A percentile compares a stretch with the other conserved stretches of the same genome.
Evolutionary conservation across 2,113 vertebrate species (phyloP).

Genomic region (Grus americana): DNA sequence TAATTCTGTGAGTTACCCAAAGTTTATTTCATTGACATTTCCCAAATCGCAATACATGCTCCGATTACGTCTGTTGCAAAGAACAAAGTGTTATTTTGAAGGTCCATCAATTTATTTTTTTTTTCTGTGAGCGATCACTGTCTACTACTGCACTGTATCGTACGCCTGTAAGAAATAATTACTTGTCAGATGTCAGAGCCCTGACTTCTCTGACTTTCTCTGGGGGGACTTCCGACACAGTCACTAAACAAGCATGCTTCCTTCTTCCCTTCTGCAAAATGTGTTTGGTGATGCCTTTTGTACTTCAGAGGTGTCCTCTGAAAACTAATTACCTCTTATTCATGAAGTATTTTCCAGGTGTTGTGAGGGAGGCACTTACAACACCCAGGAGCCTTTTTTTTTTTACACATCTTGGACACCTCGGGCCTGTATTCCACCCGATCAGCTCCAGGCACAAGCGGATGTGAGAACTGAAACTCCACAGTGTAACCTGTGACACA

Average conservation of each 20-base stretch:
- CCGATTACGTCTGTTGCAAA: background rate
- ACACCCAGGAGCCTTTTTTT: background rate
- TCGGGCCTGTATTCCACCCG: background rate
- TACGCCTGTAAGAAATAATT: background rate
- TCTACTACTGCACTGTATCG: background rate
- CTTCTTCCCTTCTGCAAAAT: background rate
- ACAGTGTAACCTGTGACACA: rapidly evolving
- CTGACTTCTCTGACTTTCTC: background rate
- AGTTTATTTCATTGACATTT: background rate
- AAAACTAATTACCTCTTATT: background rate
- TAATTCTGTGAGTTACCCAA: background rate
- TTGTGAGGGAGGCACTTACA: background rate
- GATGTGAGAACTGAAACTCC: background rate
- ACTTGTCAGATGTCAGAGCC: background rate
- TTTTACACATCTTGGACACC: background rate
- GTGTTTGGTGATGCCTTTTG: background rate
- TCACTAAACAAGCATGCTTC: background rate
- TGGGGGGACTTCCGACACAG: background rate
- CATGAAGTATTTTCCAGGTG: background rate
- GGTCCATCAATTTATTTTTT: background rate
- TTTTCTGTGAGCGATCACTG: background rate
- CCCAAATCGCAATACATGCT: background rate
- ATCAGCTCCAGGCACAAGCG: background rate
- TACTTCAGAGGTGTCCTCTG: background rate
- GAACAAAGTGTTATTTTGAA: background rate